phyloP scores from a whole-genome alignment of 1,140 invertebrate genomes.

The Drosophila sechellia region DNA sequence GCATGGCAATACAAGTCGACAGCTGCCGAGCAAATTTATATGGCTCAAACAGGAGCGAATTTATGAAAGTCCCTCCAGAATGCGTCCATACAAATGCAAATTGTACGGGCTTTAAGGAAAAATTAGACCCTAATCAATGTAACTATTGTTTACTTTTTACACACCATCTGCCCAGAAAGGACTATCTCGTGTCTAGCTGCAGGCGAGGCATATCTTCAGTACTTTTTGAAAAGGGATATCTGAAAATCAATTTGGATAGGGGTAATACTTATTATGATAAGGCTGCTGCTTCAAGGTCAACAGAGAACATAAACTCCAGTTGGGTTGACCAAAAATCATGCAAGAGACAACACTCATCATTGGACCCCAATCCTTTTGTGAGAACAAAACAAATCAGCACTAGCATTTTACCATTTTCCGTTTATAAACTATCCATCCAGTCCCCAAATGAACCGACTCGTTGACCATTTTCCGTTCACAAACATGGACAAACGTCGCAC shows the following conservation, averaged over 20 bases:
- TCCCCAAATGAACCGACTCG: constrained; percentile 27
- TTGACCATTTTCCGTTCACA: constrained; percentile 58
- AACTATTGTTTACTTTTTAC: constrained; percentile 53
- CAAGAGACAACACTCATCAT: constrained; percentile 17
- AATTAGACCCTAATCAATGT: constrained; percentile 66
- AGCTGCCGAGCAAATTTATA: constrained; percentile 54
- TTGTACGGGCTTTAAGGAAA: constrained; percentile 43
- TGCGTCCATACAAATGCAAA: constrained; percentile 56
- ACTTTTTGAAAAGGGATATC: constrained; percentile 1
- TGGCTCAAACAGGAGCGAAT: constrained; percentile 27
- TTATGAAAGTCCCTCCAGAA: constrained; percentile 31
- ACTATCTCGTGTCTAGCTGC: constrained; percentile 11
- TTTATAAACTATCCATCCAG: constrained; percentile 18
- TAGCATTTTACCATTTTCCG: constrained; percentile 5
- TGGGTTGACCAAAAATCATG: constrained; percentile 2
- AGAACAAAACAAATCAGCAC: constrained; percentile 62
- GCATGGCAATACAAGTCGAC: constrained; percentile 49
- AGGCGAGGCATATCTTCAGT: constrained; percentile 18
- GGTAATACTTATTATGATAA: not conserved
- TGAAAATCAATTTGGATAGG: constrained; percentile 1
- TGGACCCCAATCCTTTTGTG: constrained; percentile 32
- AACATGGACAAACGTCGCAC: constrained; percentile 42
- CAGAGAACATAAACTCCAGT: not conserved
- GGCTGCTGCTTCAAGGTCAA: not conserved
- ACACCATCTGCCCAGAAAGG: constrained; percentile 24